Percentiles rank a stretch among this genome's conserved stretches.
Evolutionary conservation across 1,140 invertebrate species (phyloP).

Genomic region (Matsumurasca onukii): DNA sequence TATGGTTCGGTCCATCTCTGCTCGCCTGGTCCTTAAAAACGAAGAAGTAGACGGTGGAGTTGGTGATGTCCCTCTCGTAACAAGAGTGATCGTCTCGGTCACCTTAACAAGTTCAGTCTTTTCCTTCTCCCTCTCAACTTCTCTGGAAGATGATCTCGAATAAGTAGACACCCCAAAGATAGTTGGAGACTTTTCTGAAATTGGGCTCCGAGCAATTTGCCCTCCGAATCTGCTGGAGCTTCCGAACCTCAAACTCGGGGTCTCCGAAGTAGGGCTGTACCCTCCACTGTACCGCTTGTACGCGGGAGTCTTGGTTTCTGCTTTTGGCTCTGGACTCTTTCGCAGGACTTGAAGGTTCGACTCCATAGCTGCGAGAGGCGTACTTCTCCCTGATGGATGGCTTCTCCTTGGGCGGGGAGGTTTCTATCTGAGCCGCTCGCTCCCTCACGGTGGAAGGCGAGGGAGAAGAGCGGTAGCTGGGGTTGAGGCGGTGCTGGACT

Average conservation of each 20-base stretch:
- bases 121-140: constrained; percentile 5
- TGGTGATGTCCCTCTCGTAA: constrained; percentile 74
- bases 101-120: constrained; percentile 16
- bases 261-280: constrained; percentile 19
- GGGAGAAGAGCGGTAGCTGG: constrained; percentile 24
- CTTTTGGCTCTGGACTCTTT: not conserved
- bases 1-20: constrained; percentile 58
- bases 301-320: constrained; percentile 2
- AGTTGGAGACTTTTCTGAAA: constrained; percentile 39
- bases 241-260: constrained; percentile 34
- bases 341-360: not conserved
- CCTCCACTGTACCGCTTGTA: not conserved
- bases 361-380: constrained; percentile 16
- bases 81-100: constrained; percentile 53
- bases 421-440: constrained; percentile 8
- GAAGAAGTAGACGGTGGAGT: constrained; percentile 64
- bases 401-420: not conserved
- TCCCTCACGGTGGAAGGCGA: not conserved
- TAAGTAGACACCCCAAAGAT: constrained; percentile 40
- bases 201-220: constrained; percentile 39
- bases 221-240: constrained; percentile 38
- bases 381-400: constrained; percentile 32
- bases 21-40: constrained; percentile 61
- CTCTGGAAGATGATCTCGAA: constrained; percentile 17
- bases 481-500: constrained; percentile 4